A percentile compares a stretch with the other conserved stretches of the same genome.
Evolutionary conservation across 2,113 vertebrate genomes (phyloP).

Genomic region (Zingel zingel): DNA sequence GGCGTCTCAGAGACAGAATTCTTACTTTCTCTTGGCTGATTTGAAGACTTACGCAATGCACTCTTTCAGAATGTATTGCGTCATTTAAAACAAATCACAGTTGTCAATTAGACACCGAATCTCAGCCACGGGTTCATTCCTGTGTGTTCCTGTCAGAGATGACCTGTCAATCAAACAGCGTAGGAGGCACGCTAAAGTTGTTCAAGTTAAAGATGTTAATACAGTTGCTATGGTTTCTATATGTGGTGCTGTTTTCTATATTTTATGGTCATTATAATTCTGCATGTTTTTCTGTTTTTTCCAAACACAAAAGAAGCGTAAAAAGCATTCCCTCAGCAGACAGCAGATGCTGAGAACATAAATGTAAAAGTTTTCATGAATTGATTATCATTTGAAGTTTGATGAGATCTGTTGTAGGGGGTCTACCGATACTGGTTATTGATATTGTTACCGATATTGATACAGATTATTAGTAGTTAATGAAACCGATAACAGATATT

Average conservation of each 20-base stretch:
- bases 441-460: too few relatives aligned
- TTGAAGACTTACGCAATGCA: neutral
- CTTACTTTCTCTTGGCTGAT: neutral
- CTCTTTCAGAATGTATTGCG: neutral
- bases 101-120: constrained; percentile 16
- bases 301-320: neutral
- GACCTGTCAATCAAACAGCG: constrained; percentile 35
- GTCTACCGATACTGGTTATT: too few relatives aligned
- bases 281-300: too few relatives aligned
- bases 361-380: neutral
- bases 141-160: constrained; percentile 2
- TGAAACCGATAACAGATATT: too few relatives aligned
- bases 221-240: constrained; percentile 2
- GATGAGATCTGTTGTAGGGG: neutral
- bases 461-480: too few relatives aligned
- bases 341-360: neutral
- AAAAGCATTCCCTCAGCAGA: neutral
- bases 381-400: neutral
- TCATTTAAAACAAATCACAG: neutral
- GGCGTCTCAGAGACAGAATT: neutral
- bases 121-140: neutral
- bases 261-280: neutral
- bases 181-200: neutral
- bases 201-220: neutral
- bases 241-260: neutral